A percentile compares a stretch with the other conserved stretches of the same genome.
Evolutionary conservation across 1,140 invertebrate genomes (phyloP).

Genomic region (Brachionus rubens): DNA sequence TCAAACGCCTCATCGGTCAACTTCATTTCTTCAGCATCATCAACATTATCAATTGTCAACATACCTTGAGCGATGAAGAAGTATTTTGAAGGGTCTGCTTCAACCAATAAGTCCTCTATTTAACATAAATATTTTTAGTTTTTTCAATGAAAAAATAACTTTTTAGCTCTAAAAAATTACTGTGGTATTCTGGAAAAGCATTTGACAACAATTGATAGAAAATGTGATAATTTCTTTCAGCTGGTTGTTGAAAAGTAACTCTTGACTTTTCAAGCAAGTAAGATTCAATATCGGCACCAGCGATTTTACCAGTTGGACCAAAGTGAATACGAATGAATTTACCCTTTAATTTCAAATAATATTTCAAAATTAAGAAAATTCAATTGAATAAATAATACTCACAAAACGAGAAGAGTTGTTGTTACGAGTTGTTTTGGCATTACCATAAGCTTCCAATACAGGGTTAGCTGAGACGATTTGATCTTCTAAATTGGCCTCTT

Average conservation of each 20-base stretch:
- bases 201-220: slow-evolving; percentile 99
- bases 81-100: slow-evolving; percentile 79
- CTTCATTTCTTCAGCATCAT: slow-evolving; percentile 89
- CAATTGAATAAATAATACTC: slow-evolving; percentile 50
- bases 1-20: slow-evolving; percentile 96
- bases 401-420: slow-evolving; percentile 68
- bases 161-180: slow-evolving; percentile 52
- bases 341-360: slow-evolving; percentile 57
- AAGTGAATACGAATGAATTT: slow-evolving; percentile 99
- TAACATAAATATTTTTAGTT: slow-evolving; percentile 46
- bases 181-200: slow-evolving; percentile 66
- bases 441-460: slow-evolving; percentile 65
- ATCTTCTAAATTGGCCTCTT: slow-evolving; percentile 63
- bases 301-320: slow-evolving; percentile 94
- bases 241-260: slow-evolving; percentile 93
- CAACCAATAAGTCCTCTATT: slow-evolving; percentile 76
- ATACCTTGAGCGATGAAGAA: slow-evolving; percentile 94
- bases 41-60: slow-evolving; percentile 87
- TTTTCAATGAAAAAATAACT: background rate
- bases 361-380: background rate
- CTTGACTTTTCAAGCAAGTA: slow-evolving; percentile 99
- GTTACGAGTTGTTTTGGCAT: slow-evolving; percentile 66
- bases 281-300: slow-evolving; percentile 99
- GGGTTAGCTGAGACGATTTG: slow-evolving; percentile 67
- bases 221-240: slow-evolving; percentile 99